Evolutionary conservation across 2,797 vertebrate genomes (phyloP), one percentile per base, ranked within the genome.

Genomic region (Crenichthys baileyi): DNA sequence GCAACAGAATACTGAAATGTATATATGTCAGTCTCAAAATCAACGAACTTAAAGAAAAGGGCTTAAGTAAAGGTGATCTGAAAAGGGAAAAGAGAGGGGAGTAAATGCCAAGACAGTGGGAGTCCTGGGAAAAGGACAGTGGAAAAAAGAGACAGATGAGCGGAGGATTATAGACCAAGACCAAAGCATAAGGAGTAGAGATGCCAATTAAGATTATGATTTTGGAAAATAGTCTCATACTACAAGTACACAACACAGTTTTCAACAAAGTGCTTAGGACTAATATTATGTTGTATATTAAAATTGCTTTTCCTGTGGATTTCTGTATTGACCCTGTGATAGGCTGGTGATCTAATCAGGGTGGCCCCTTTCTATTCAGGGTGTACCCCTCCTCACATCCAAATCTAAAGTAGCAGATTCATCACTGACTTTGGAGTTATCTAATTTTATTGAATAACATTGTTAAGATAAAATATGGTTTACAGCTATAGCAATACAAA

Each of bases 81-180:
- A 84, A 76, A 75, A 78, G 20, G 41, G 31, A 75, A 67, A 22
- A 72, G 16, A 41, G 67, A 71, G 44, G 53, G 84, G 80, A 90
- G 80, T 84, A 53, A 73, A 76, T 36, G 89, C 83, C 90, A 89
- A 85, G 79, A 79, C 83, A 82, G 90, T 86, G 78, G 91, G 90
- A 85, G 88, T 89, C 87, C 88, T 93, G 89, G 90, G 86, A 85
- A 78, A 76, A 79, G 80, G 90, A 90, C 87, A 82, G 83, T 80
- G 82, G 75, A 87, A 79, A 88, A 86, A 53, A 82, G 75, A 90
- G 81, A 82, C 84, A 90, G 87, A 90, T 90, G 88, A 92, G 85
- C 90, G 81, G 83, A 87, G 85, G 90, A 93, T 94, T 89, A 93
- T 92, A 93, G 87, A 91, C 76, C 85, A 82, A 78, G 77, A 86